Conservation (phyloP, 2,113 vertebrate genomes). For the western clawed frog (Xenopus tropicalis) region UCB_Xtro_10.0 CM004443.2:76849001-76849500, state of each 20-base stretch:
- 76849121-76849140: too few relatives aligned
- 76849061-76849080: too few relatives aligned
- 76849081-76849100: too few relatives aligned
- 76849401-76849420: constrained; percentile 68
- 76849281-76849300: constrained; percentile 19
- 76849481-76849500: constrained; percentile 82
- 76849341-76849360: constrained; percentile 50
- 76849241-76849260: constrained; percentile 16
- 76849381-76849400: constrained; percentile 65
- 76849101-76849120: too few relatives aligned
- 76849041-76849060: too few relatives aligned
- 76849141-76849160: too few relatives aligned
- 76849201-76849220: constrained; percentile 4
- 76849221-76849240: constrained; percentile 5
- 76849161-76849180: too few relatives aligned
- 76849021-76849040: too few relatives aligned
- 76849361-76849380: constrained; percentile 52
- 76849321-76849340: constrained; percentile 45
- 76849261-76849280: background rate
- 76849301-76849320: constrained; percentile 50
- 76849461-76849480: constrained; percentile 78
- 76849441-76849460: constrained; percentile 69
- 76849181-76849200: too few relatives aligned
- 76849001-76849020: too few relatives aligned
- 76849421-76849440: constrained; percentile 67